Evolutionary conservation across 2,113 vertebrate species (phyloP).

Genomic region (Corythornis cristatus): DNA sequence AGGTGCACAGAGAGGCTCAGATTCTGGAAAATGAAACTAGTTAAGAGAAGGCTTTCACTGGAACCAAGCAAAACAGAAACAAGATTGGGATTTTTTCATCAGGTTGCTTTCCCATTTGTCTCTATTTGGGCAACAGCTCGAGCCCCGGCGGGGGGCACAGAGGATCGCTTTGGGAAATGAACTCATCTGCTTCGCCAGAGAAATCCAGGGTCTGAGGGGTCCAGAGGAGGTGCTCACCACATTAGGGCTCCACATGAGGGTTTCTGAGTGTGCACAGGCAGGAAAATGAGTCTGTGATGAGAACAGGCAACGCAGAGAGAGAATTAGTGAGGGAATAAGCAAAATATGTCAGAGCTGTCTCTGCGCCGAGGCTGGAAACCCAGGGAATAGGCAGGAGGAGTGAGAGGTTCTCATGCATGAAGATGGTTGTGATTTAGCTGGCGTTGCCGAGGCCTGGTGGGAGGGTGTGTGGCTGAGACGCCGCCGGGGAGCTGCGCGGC

Average conservation of each 20-base stretch:
- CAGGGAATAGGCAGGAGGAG: constrained; percentile 50
- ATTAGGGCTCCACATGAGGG: accelerated
- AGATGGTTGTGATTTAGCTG: constrained; percentile 24
- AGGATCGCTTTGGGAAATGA: not conserved
- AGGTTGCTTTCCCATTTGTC: not conserved
- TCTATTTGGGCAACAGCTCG: not conserved
- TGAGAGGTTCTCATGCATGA: constrained; percentile 52
- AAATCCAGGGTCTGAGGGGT: not conserved
- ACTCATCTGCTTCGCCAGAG: not conserved
- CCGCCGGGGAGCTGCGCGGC: not conserved
- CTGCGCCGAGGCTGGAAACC: constrained; percentile 20
- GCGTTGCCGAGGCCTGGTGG: constrained; percentile 9
- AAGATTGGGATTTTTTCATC: not conserved
- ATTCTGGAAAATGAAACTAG: not conserved
- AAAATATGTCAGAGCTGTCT: constrained; percentile 54
- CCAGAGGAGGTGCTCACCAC: accelerated
- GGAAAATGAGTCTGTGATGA: not conserved
- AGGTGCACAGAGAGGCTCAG: not conserved
- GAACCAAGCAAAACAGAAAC: not conserved
- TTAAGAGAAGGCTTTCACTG: not conserved
- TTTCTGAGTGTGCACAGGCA: not conserved
- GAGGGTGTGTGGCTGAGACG: constrained; percentile 5
- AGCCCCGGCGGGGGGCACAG: not conserved
- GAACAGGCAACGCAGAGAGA: not conserved
- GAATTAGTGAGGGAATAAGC: constrained; percentile 46